phyloP scores from a whole-genome alignment of 2,113 vertebrate species.

The Datnioides undecimradiatus region DNA sequence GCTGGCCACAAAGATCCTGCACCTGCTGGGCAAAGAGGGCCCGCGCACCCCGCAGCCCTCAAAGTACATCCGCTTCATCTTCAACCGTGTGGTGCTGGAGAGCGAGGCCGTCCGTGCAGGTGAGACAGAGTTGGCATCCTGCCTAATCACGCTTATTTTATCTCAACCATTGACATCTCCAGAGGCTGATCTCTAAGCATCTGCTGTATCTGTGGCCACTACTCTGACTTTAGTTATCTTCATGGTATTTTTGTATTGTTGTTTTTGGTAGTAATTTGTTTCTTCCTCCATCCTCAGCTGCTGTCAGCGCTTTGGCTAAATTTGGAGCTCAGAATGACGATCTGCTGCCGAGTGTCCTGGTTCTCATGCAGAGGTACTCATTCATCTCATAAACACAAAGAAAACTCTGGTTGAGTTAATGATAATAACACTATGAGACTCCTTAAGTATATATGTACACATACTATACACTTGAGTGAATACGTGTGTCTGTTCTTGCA shows the following conservation, averaged over 20 bases:
- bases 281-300: conserved; percentile 81
- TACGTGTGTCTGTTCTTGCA: conserved; percentile 58
- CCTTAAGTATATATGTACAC: background rate
- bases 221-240: background rate
- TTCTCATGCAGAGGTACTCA: conserved; percentile 93
- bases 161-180: no score
- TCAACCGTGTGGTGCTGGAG: conserved; percentile 97
- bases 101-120: conserved; percentile 96
- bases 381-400: background rate
- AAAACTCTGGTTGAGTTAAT: background rate
- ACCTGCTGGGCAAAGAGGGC: conserved; percentile 95
- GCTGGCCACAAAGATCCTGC: conserved; percentile 96
- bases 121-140: conserved; percentile 77
- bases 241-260: background rate
- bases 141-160: no score
- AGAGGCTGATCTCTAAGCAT: background rate
- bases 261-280: no score
- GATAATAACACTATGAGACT: background rate
- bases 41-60: conserved; percentile 92
- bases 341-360: conserved; percentile 95
- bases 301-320: conserved; percentile 96
- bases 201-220: background rate
- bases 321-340: conserved; percentile 98
- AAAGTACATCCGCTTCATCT: conserved; percentile 99
- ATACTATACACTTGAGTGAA: background rate